Conservation (phyloP, 2,113 vertebrate species). For the Nothocercus nigrocapillus region DNA sequence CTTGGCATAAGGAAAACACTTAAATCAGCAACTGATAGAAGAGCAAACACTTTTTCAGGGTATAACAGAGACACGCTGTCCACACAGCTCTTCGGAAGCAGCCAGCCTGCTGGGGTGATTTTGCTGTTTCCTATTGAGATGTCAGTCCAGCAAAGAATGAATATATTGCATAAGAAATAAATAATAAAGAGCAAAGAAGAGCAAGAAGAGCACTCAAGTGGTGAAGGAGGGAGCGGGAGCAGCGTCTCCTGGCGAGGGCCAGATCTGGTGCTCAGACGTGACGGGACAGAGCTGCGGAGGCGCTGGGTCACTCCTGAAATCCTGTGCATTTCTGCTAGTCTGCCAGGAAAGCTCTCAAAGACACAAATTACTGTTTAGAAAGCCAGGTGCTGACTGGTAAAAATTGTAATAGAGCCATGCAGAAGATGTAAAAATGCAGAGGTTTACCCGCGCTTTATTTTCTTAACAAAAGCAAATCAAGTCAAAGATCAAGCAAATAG, state of each 20-base stretch:
- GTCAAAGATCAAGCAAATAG: not conserved
- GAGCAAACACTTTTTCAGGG: not conserved
- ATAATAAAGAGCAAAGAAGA: not conserved
- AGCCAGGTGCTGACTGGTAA: not conserved
- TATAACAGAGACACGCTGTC: rapidly evolving
- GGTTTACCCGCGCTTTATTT: not conserved
- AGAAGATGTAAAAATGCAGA: not conserved
- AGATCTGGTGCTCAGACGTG: no score
- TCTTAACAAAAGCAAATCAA: not conserved
- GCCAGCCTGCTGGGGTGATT: not conserved
- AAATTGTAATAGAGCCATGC: not conserved
- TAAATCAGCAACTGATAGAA: not conserved
- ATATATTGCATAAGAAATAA: not conserved
- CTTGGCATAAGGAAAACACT: not conserved
- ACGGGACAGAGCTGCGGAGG: rapidly evolving
- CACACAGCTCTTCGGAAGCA: not conserved
- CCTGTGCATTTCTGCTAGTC: not conserved
- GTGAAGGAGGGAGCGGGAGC: not conserved
- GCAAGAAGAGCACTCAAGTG: not conserved
- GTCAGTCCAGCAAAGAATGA: not conserved
- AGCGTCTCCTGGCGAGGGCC: no score
- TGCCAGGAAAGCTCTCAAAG: not conserved
- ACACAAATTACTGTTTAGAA: not conserved
- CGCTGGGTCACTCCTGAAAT: rapidly evolving
- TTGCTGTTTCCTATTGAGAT: not conserved